These are phyloP conservation scores for Mola mola DNA, from an alignment of 2,113 vertebrate species.

Conservation along the genomic window DNA sequence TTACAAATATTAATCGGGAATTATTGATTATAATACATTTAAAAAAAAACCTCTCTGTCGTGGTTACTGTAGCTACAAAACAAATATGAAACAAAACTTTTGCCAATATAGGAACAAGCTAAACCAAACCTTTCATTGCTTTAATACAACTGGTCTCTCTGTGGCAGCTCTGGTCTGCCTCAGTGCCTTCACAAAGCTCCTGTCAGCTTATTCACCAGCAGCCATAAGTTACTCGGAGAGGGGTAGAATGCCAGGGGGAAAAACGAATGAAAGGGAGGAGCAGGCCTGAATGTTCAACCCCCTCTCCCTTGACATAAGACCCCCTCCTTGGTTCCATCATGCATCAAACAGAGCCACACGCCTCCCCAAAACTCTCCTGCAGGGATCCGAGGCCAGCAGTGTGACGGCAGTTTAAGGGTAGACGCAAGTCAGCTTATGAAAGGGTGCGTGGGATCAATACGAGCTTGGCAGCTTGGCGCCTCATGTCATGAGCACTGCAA, in stretches of 20 bases:
- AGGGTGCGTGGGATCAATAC: constrained; percentile 40
- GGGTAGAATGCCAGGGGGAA: background rate
- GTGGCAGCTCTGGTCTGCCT: background rate
- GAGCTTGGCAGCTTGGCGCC: constrained; percentile 15
- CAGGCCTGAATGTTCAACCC: constrained; percentile 4
- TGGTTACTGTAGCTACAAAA: too few relatives aligned
- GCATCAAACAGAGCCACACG: constrained; percentile 21
- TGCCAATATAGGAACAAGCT: background rate
- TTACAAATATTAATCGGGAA: constrained; percentile 4
- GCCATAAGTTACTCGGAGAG: constrained; percentile 30
- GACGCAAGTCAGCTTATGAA: background rate
- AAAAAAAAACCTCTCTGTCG: constrained; percentile 1
- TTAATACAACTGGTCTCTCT: background rate
- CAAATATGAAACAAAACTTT: background rate
- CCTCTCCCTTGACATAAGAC: constrained; percentile 15
- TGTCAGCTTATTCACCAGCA: constrained; percentile 21
- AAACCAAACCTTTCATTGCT: constrained; percentile 25
- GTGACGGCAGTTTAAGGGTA: constrained; percentile 22
- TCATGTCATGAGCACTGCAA: constrained; percentile 30
- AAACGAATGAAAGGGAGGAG: constrained; percentile 20
- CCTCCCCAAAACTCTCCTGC: constrained; percentile 4
- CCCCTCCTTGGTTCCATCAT: constrained; percentile 5
- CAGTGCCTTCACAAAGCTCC: constrained; percentile 26
- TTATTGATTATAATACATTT: constrained; percentile 22
- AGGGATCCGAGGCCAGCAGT: constrained; percentile 5